Base-by-base conservation (phyloP, 1,140 invertebrate species). In the Drosophila triauraria region DNA sequence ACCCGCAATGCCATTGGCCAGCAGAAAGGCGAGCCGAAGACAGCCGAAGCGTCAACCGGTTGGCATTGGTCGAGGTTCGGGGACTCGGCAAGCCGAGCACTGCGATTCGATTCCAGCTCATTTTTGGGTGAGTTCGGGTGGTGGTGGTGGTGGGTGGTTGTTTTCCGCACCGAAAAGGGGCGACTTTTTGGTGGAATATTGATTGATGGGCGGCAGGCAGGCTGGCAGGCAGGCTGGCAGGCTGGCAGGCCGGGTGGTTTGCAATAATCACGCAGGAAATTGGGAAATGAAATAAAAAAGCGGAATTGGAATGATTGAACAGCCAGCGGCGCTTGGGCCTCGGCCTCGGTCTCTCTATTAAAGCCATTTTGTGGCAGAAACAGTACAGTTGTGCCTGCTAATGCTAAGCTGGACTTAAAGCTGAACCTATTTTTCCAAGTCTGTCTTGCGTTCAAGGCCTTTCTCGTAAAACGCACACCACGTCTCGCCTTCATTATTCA, bases 401-500 rank as follows among this genome's bases (percentile, higher is more conserved):
- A 6, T 9, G n/a, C 68, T 27, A 46, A 25, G 44, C 7, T 20
- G 7, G 3, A 4, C 13, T 35, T 27, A 50, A 71, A 60, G 69
- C 38, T 40, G 10, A n/a, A n/a, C 43, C 35, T 61, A 15, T 32
- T 17, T 32, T 23, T 23, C 32, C 9, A 48, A 42, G 10, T 27
- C 50, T 56, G 51, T 32, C 10, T 50, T 40, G 23, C 58, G 25
- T 44, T 68, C 17, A 68, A 48, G 48, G 60, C 25, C 50, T 40
- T 38, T 56, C 4, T 43, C 42, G 35, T 4, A 43, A 47, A 53
- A 13, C 32, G 17, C n/a, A 54, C 43, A 30, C 23, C 51, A 61
- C 62, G 64, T 67, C 50, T 60, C 62, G 50, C 62, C 46, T 65
- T 69, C 75, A 74, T 80, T 87, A 80, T 76, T 88, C 85, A 87